Base-by-base conservation (phyloP, 2,113 vertebrate genomes). In the Bos indicus region DNA sequence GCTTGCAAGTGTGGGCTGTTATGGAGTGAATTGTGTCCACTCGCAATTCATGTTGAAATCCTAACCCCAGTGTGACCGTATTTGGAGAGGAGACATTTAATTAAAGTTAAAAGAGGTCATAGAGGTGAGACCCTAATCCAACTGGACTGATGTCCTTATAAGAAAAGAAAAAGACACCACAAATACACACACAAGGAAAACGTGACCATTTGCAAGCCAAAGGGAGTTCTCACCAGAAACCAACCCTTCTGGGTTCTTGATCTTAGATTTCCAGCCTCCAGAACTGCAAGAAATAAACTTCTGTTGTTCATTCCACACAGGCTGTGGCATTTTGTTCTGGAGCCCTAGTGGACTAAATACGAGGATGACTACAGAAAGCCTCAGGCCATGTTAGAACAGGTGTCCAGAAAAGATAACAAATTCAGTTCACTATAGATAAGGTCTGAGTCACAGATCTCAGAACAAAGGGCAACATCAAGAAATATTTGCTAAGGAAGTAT, bases 361-460 rank as follows among this genome's bases (percentile, higher is more conserved):
- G 13, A 86, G 36, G 30, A 48, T 67, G 80, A 96, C 91, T 0
- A 0, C 59, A 84, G 85, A 95, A 86, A 88, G n/a, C 19, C 23
- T 92, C 7, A 84, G 17, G 54, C 33, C 17, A 51, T 56, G 33
- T 85, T 78, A 98, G 48, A 48, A 36, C n/a, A 96, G 77, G 71
- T 85, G 26, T 83, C 90, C 54, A 28, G 94, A 98, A 94, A 1
- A 96, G 86, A 33, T 15, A 97, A 33, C 25, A 97, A 93, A 92
- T 54, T 84, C 67, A 96, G 64, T 81, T 94, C 97, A 93, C 4
- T 43, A 54, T 2, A 88, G 88, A 71, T 93, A 97, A 96, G 67
- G 52, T 60, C 89, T 80, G 96, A 59, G n/a, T 11, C 88, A 90
- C 7, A 30, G 54, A 96, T 46, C 12, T 23, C 67, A 43, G 26